These are phyloP conservation scores for Caenorhabditis auriculariae DNA, from an alignment of 2,888 invertebrate genomes.

Conservation along the genomic window DNA sequence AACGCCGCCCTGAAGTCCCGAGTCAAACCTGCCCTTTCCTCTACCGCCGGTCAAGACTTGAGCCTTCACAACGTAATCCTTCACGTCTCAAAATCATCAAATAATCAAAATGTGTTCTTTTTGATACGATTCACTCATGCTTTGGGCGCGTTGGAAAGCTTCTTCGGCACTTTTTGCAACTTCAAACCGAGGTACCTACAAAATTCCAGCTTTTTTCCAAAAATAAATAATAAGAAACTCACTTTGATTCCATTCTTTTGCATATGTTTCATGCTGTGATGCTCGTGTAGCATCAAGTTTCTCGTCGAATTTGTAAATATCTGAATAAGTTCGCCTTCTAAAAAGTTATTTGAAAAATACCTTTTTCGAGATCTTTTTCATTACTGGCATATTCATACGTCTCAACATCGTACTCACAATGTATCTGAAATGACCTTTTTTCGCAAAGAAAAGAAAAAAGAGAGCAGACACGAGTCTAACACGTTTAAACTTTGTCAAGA, in stretches of 20 bases:
- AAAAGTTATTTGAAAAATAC: conserved; percentile 37
- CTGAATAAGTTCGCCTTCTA: conserved; percentile 25
- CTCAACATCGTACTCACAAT: conserved; percentile 37
- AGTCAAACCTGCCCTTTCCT: conserved; percentile 93
- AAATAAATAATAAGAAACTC: background rate
- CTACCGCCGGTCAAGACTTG: conserved; percentile 94
- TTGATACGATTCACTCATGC: conserved; percentile 42
- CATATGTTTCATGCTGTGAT: conserved; percentile 57
- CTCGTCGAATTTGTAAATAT: conserved; percentile 38
- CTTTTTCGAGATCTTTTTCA: no score
- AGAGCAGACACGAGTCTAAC: background rate
- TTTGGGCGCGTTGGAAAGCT: conserved; percentile 47
- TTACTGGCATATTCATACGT: conserved; percentile 43
- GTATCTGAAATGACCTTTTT: no score
- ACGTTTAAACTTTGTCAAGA: no score
- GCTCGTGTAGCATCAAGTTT: conserved; percentile 60
- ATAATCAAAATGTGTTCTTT: background rate
- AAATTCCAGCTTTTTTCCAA: background rate
- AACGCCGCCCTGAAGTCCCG: conserved; percentile 97
- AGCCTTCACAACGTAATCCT: conserved; percentile 62
- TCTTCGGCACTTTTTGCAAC: conserved; percentile 56
- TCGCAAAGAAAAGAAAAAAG: background rate
- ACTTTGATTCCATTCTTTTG: conserved; percentile 48
- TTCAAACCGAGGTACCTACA: conserved; percentile 55
- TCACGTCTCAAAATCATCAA: conserved; percentile 43